Conservation (phyloP, 2,113 vertebrate species). For the Alethe castanea region DNA sequence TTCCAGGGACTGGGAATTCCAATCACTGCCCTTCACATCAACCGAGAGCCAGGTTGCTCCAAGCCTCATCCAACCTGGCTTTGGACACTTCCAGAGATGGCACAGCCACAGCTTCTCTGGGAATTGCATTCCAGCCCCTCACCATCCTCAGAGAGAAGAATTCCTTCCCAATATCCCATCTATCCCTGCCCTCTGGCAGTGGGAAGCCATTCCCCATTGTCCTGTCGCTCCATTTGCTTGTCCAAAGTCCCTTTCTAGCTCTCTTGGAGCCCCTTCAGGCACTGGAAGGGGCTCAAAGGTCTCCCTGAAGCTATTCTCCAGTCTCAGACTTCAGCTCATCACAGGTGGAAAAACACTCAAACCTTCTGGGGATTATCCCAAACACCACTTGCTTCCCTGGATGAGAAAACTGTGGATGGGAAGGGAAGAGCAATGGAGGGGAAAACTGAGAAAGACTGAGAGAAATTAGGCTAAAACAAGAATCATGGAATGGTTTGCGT, state of each 20-base stretch:
- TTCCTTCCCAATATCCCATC: background rate
- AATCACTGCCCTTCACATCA: background rate
- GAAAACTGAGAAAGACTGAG: background rate
- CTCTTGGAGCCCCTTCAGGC: background rate
- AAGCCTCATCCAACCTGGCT: fast-evolving
- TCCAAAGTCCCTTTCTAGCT: background rate
- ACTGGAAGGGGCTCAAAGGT: background rate
- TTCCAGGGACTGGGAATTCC: background rate
- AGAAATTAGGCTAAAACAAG: background rate
- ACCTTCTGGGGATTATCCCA: background rate
- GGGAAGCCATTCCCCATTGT: background rate
- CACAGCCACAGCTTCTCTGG: background rate
- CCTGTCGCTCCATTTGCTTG: fast-evolving
- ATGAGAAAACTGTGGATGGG: background rate
- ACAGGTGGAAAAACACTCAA: background rate
- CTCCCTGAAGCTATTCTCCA: background rate
- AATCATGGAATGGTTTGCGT: background rate
- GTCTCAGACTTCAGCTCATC: background rate
- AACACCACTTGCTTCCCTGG: background rate
- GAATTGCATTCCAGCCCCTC: background rate
- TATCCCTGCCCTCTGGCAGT: background rate
- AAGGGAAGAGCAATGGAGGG: background rate
- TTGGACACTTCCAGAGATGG: background rate
- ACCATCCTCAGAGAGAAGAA: background rate
- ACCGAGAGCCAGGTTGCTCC: fast-evolving